Evolutionary conservation across 2,797 vertebrate genomes (phyloP), one percentile per base, ranked within the genome.

Genomic region (Hemibagrus guttatus): DNA sequence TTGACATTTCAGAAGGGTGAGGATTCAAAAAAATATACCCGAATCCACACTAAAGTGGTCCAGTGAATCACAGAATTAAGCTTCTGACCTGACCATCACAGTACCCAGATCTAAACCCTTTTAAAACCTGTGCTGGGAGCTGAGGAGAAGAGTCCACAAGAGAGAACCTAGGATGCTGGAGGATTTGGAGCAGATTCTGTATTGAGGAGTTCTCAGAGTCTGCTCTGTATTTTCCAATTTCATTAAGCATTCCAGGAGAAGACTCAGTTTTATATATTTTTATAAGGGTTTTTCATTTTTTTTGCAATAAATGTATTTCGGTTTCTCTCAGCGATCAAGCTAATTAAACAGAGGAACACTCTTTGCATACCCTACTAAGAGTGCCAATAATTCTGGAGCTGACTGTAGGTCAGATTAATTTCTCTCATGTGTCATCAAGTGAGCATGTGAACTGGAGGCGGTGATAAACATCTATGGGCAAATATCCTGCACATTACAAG

Each of bases 361-460:
- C 28, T n/a, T n/a, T n/a, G 39, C 52, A 79, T 61, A 42, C 31
- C 61, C 26, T n/a, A 31, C 6, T 8, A 49, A 28, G 80, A 42
- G 61, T 64, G 79, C 16, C 39, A 81, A 81, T 63, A 64, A 28
- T 81, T 63, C 79, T 46, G 5, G 31, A 63, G 26, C 31, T 61
- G 56, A 80, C 76, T 80, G 78, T 42, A 80, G 21, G 58, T 81
- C 58, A 81, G 58, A 46, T 81, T 23, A n/a, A 63, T 63, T 61
- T 35, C 1, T 59, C 79, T 63, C n/a, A 23, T 63, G 28, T 58
- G 52, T 78, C 54, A 78, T 35, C 28, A 56, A 78, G 28, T 6
- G 17, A 78, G 31, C 75, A 78, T 49, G 23, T 46, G 58, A 81
- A 81, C 39, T 28, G 23, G 78, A 81, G 78, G 58, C 63, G 58